phyloP scores from a whole-genome alignment of 2,113 vertebrate genomes.

The Eulacestoma nigropectus region DNA sequence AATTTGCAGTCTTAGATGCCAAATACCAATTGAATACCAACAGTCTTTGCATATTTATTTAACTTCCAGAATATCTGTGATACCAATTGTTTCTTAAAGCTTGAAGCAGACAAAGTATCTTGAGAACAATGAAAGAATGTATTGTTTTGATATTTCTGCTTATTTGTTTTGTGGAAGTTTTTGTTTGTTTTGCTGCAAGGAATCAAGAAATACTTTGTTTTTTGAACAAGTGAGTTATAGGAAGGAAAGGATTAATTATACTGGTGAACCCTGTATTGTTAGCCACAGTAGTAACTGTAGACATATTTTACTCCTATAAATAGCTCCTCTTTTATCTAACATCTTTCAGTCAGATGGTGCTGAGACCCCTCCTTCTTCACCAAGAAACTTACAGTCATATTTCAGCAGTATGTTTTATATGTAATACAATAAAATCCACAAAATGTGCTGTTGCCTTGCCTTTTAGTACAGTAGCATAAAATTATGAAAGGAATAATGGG shows the following conservation, averaged over 20 bases:
- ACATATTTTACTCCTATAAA: conserved; percentile 50
- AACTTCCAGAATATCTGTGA: background rate
- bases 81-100: background rate
- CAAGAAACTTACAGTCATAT: background rate
- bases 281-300: background rate
- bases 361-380: background rate
- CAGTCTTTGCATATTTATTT: background rate
- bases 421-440: background rate
- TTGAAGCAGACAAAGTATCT: background rate
- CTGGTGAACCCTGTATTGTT: background rate
- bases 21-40: background rate
- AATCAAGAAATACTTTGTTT: background rate
- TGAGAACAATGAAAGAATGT: background rate
- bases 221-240: background rate
- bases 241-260: background rate
- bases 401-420: background rate
- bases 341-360: conserved; percentile 56
- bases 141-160: background rate
- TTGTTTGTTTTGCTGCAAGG: background rate
- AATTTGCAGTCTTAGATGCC: background rate
- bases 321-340: conserved; percentile 54
- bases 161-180: background rate
- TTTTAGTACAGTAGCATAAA: background rate
- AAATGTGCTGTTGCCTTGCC: background rate
- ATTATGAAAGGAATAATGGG: conserved; percentile 7